phyloP scores from a whole-genome alignment of 2,888 invertebrate genomes.

The Hipparchia semele region DNA sequence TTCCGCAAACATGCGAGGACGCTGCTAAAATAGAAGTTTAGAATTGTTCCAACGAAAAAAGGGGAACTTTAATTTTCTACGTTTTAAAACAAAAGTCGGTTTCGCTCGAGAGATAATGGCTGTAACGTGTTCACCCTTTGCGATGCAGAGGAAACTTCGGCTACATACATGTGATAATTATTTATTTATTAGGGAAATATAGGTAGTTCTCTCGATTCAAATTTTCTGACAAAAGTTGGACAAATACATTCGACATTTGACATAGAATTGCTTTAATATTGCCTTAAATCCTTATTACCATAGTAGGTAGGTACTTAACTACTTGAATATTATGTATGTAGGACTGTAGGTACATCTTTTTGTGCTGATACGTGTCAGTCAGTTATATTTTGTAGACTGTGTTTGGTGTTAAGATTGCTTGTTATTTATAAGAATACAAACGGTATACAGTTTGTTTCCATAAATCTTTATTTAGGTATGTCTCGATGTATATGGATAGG shows the following conservation, averaged over 20 bases:
- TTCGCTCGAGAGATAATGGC: conserved; percentile 68
- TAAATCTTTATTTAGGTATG: too few species aligned
- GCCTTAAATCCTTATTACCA: too few species aligned
- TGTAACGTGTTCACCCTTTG: conserved; percentile 61
- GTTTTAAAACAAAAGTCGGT: conserved; percentile 78
- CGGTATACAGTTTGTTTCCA: too few species aligned
- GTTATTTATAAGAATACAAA: too few species aligned
- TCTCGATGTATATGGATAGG: too few species aligned
- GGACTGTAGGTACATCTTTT: too few species aligned
- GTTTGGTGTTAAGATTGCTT: too few species aligned
- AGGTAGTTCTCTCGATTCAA: not conserved
- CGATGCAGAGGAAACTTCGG: conserved; percentile 15
- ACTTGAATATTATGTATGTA: too few species aligned
- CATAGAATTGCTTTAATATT: too few species aligned
- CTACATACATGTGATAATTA: conserved; percentile 5
- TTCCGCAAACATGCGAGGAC: conserved; percentile 78
- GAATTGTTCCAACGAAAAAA: conserved; percentile 78
- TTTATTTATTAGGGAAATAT: conserved; percentile 5
- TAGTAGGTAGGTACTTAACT: not conserved
- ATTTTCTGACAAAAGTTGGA: not conserved
- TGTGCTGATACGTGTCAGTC: too few species aligned
- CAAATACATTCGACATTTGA: too few species aligned
- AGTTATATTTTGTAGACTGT: too few species aligned
- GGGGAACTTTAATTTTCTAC: conserved; percentile 77
- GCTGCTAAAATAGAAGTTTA: conserved; percentile 79